A percentile compares a stretch with the other conserved stretches of the same genome.
Evolutionary conservation across 2,888 invertebrate genomes (phyloP).

Genomic region (Lasioglossum oenotherae): DNA sequence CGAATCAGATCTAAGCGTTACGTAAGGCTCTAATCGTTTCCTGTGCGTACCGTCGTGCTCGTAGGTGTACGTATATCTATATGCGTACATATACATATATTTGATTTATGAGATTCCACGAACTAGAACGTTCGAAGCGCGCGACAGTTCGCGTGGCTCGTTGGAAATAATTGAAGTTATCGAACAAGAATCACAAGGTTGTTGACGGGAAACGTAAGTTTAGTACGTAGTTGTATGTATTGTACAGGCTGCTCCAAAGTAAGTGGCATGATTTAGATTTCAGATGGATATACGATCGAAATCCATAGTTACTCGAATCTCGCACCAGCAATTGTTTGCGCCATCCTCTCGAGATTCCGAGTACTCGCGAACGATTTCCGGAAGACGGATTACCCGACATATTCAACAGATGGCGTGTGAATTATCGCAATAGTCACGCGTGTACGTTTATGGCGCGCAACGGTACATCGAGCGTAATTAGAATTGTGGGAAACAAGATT

Average conservation of each 20-base stretch:
- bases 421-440: neutral
- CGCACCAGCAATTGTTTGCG: neutral
- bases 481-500: no score
- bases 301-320: neutral
- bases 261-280: neutral
- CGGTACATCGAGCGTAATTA: neutral
- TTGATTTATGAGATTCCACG: constrained; percentile 33
- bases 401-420: constrained; percentile 24
- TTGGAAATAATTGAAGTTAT: constrained; percentile 27
- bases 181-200: constrained; percentile 15
- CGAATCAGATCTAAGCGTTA: constrained; percentile 40
- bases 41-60: neutral
- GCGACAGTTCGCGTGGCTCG: constrained; percentile 23
- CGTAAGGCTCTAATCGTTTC: constrained; percentile 38
- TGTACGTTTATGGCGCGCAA: neutral
- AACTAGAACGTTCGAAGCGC: constrained; percentile 15
- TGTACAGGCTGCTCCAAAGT: neutral
- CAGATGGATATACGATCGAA: neutral
- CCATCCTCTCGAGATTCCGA: neutral
- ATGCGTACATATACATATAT: neutral
- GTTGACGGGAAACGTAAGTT: neutral
- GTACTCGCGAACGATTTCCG: neutral
- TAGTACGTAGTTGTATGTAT: neutral
- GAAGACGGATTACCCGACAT: neutral
- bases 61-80: constrained; percentile 20